Evolutionary conservation across 1,140 invertebrate genomes (phyloP).

Genomic region (Pachypsylla venusta): DNA sequence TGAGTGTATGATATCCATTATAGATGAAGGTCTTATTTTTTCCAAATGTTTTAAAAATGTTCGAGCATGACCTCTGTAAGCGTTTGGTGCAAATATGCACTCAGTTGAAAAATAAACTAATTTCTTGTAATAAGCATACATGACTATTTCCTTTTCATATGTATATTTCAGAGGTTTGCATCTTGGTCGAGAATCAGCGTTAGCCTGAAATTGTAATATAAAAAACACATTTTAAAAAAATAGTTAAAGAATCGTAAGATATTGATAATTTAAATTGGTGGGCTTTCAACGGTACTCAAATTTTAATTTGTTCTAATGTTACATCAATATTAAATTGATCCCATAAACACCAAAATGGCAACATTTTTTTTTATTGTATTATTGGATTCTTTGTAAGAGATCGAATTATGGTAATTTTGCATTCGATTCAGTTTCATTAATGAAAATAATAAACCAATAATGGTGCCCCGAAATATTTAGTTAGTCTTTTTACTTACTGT

Average conservation of each 20-base stretch:
- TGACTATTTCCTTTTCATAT: conserved; percentile 99
- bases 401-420: too few species aligned
- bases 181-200: conserved; percentile 73
- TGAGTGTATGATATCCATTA: conserved; percentile 96
- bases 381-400: not conserved
- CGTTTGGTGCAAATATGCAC: conserved; percentile 96
- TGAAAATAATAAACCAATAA: too few species aligned
- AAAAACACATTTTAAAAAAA: too few species aligned
- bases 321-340: too few species aligned
- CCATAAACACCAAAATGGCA: conserved; percentile 7
- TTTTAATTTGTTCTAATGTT: too few species aligned
- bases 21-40: conserved; percentile 78
- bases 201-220: conserved; percentile 41
- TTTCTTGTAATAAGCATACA: conserved; percentile 96
- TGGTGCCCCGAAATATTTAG: too few species aligned
- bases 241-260: too few species aligned
- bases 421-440: too few species aligned
- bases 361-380: not conserved
- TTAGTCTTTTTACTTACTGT: conserved; percentile 67
- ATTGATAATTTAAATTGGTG: too few species aligned
- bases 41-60: conserved; percentile 92
- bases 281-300: too few species aligned
- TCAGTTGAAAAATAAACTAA: conserved; percentile 99
- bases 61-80: conserved; percentile 87
- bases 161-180: conserved; percentile 84